Base-by-base conservation (phyloP, 2,113 vertebrate genomes). In the Elanoides forficatus region DNA sequence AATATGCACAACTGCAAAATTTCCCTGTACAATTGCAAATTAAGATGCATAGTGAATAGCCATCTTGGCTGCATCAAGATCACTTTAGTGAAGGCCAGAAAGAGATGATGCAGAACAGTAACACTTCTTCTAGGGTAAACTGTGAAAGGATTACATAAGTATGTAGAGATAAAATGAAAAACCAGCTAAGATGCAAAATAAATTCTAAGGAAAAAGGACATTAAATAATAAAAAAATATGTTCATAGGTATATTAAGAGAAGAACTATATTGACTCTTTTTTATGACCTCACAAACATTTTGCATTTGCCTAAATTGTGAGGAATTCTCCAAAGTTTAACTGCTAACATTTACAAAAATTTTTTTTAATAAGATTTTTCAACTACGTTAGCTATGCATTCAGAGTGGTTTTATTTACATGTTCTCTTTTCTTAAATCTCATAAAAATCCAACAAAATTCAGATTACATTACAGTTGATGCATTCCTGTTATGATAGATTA, bases 331-430 rank as follows among this genome's bases (percentile, higher is more conserved):
- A 26, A 53, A 67, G 13, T 63, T 66, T 38, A 80, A 18, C 11
- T 29, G 7, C 5, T 71, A 67, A 50, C 6, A 19, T 42, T 79
- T 50, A n/a, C 7, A 81, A 22, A 4, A 48, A 1, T 0, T 2
- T 11, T 38, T 36, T 58, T 58, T 32, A 23, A 3, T 23, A 53
- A 52, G 7, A 9, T 32, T 82, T 95, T 76, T 56, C 50, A 83
- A 1, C 10, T 52, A 29, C 8, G 21, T 50, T 81, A 72, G 1
- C n/a, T 43, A 6, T 65, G 42, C 0, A 1, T 59, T 89, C 53
- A 40, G 6, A 70, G 8, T 1, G 1, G 4, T 5, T 93, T 84
- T 86, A 48, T 91, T 94, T 74, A 45, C 42, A 87, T 34, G 23
- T 13, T 52, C 25, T 50, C 15, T 72, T 63, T 59, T 5, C 45